phyloP scores from a whole-genome alignment of 2,113 vertebrate species.

The Plotosus lineatus region DNA sequence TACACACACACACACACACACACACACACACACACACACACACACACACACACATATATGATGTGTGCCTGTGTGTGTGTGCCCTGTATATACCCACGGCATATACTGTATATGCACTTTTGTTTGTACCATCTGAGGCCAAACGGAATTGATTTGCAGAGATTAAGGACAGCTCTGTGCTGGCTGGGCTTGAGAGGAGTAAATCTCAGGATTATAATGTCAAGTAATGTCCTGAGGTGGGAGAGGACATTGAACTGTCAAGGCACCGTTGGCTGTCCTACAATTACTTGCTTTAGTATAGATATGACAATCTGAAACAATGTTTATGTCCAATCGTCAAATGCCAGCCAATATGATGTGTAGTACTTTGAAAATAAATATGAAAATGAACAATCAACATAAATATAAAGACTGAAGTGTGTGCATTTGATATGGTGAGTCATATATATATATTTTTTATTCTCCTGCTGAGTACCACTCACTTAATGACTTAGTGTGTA shows the following conservation, averaged over 20 bases:
- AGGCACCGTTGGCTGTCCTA: conserved; percentile 59
- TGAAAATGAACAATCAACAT: conserved; percentile 20
- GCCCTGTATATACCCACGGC: too few relatives aligned
- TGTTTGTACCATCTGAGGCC: conserved; percentile 3
- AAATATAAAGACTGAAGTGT: background rate
- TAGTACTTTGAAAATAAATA: conserved; percentile 43
- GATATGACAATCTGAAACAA: conserved; percentile 49
- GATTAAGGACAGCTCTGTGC: conserved; percentile 67
- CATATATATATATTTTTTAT: background rate
- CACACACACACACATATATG: too few relatives aligned
- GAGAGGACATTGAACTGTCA: conserved; percentile 71
- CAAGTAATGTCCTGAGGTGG: conserved; percentile 57
- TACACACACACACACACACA: too few relatives aligned
- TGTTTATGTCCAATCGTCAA: conserved; percentile 43
- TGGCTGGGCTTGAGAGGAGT: conserved; percentile 64
- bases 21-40: too few relatives aligned
- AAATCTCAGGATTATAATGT: conserved; percentile 82
- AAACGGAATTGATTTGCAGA: conserved; percentile 66
- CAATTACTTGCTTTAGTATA: conserved; percentile 44
- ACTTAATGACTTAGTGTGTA: background rate
- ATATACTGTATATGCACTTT: conserved; percentile 25
- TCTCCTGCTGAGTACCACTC: background rate
- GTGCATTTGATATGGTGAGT: conserved; percentile 15
- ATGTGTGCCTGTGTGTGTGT: too few relatives aligned
- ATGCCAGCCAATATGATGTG: conserved; percentile 39